Percentiles rank a stretch among this genome's conserved stretches.
These are phyloP conservation scores for Saxidomus purpurata DNA, from an alignment of 1,140 invertebrate species.

Conservation along the genomic window DNA sequence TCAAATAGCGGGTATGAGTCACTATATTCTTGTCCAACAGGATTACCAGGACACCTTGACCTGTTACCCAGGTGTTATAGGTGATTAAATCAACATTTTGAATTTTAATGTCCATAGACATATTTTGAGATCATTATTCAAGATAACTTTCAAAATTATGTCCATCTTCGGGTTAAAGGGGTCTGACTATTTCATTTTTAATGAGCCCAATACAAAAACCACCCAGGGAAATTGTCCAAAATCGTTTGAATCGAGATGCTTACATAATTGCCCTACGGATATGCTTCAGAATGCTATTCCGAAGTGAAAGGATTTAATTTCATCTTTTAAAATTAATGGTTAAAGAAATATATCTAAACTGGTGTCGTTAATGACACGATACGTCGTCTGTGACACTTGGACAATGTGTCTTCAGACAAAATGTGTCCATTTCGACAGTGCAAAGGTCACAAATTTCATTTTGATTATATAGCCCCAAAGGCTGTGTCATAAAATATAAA, in stretches of 20 bases:
- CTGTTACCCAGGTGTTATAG: constrained; percentile 48
- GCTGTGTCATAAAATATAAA: constrained; percentile 57
- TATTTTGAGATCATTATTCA: constrained; percentile 63
- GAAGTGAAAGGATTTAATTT: constrained; percentile 63
- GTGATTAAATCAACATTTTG: constrained; percentile 61
- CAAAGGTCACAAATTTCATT: constrained; percentile 67
- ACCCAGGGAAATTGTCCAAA: constrained; percentile 61
- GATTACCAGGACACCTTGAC: not conserved
- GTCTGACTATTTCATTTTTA: constrained; percentile 62
- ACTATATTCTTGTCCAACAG: not conserved
- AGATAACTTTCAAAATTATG: constrained; percentile 67
- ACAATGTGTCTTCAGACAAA: constrained; percentile 54
- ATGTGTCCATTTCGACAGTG: constrained; percentile 41
- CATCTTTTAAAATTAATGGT: constrained; percentile 67
- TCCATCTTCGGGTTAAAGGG: constrained; percentile 57
- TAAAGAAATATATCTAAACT: constrained; percentile 65
- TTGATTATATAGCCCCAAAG: constrained; percentile 56
- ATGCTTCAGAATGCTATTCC: constrained; percentile 14
- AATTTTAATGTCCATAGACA: constrained; percentile 64
- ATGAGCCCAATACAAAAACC: constrained; percentile 59
- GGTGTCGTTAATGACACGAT: constrained; percentile 61
- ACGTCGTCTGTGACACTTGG: constrained; percentile 48
- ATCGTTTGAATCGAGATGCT: constrained; percentile 68
- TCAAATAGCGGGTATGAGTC: not conserved
- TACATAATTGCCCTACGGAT: constrained; percentile 58